Conservation (phyloP, 2,888 invertebrate genomes). For the Apodemia hepburni region DNA sequence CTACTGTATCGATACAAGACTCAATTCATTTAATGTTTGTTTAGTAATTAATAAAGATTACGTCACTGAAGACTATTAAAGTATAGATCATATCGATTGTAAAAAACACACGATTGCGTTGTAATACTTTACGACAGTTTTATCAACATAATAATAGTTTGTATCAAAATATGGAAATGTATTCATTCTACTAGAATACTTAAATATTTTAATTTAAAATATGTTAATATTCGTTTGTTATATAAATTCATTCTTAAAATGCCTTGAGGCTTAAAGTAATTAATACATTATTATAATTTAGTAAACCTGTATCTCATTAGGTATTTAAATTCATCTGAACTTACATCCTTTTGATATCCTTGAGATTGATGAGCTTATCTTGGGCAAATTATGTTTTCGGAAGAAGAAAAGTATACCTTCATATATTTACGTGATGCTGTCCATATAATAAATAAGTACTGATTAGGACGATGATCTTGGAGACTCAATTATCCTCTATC, state of each 20-base stretch:
- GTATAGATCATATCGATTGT: slow-evolving; percentile 20
- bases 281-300: not conserved
- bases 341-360: not conserved
- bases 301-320: not conserved
- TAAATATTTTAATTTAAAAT: not conserved
- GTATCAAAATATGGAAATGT: slow-evolving; percentile 9
- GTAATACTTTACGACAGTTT: slow-evolving; percentile 33
- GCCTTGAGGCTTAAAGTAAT: slow-evolving; percentile 6
- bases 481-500: too few species aligned
- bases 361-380: not conserved
- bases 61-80: slow-evolving; percentile 1
- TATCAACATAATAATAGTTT: slow-evolving; percentile 17
- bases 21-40: slow-evolving; percentile 27
- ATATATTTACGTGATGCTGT: too few species aligned
- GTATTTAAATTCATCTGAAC: not conserved
- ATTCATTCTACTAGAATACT: not conserved
- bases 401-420: not conserved
- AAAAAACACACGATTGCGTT: slow-evolving; percentile 29
- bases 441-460: too few species aligned
- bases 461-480: too few species aligned
- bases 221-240: slow-evolving; percentile 27
- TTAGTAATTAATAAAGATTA: slow-evolving; percentile 30
- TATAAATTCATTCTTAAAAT: slow-evolving; percentile 20
- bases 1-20: slow-evolving; percentile 17
- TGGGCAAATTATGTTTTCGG: not conserved